phyloP scores from a whole-genome alignment of 2,888 invertebrate genomes.

The Campaea margaritaria region DNA sequence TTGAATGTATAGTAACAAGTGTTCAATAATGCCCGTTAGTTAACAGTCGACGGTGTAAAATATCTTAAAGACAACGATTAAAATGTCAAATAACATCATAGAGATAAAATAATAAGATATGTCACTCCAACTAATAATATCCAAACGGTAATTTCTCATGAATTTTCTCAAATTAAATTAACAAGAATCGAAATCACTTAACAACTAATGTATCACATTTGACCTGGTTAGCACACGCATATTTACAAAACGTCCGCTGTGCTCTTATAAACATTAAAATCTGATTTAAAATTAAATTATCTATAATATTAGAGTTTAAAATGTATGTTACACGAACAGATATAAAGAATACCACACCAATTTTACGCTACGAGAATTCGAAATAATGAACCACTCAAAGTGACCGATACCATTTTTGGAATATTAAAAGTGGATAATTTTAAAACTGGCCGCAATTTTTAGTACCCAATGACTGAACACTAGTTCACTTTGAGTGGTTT shows the following conservation, averaged over 20 bases:
- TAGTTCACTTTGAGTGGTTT: conserved; percentile 67
- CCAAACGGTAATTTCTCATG: conserved; percentile 47
- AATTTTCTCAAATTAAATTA: conserved; percentile 46
- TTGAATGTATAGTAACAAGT: conserved; percentile 53
- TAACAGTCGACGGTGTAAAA: conserved; percentile 60
- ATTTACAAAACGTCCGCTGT: conserved; percentile 77
- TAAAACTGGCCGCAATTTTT: conserved; percentile 45
- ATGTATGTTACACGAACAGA: conserved; percentile 77
- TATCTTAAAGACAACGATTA: conserved; percentile 31
- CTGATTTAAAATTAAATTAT: conserved; percentile 74
- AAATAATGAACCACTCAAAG: conserved; percentile 79
- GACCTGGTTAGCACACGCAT: conserved; percentile 76
- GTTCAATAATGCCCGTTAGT: conserved; percentile 74
- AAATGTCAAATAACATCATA: conserved; percentile 48
- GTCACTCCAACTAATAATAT: conserved; percentile 51
- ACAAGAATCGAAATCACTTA: conserved; percentile 62
- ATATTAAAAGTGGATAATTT: conserved; percentile 36
- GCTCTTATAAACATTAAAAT: conserved; percentile 73
- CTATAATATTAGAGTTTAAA: conserved; percentile 64
- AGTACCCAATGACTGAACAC: conserved; percentile 24
- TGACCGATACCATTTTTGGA: conserved; percentile 41
- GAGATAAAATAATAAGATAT: conserved; percentile 51
- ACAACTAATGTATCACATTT: conserved; percentile 83
- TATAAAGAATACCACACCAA: conserved; percentile 84
- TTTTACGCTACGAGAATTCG: conserved; percentile 79